These are phyloP conservation scores for Sycobia sp. DNA, from an alignment of 1,140 invertebrate species.

Conservation along the genomic window DNA sequence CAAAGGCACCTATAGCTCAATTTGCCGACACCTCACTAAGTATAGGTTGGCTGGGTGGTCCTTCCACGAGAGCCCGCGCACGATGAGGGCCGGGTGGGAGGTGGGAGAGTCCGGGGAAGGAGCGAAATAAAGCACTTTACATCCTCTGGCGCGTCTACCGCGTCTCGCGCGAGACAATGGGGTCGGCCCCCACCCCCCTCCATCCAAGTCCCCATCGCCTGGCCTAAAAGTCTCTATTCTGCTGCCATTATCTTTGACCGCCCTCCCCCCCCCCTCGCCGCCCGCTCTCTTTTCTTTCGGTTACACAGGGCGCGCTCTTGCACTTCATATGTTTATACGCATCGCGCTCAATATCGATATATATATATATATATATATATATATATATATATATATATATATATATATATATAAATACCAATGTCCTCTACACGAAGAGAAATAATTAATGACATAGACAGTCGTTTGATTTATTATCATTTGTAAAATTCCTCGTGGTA, in stretches of 20 bases:
- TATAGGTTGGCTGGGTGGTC: constrained; percentile 64
- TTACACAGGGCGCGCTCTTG: not conserved
- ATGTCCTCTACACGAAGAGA: no score
- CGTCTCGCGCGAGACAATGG: constrained; percentile 16
- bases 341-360: no score
- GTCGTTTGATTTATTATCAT: no score
- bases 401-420: no score
- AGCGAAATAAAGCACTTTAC: constrained; percentile 13
- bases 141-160: constrained; percentile 17
- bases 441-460: no score
- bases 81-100: not conserved
- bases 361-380: no score
- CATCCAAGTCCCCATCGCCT: not conserved
- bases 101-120: no score
- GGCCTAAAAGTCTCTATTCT: constrained; percentile 30
- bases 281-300: not conserved
- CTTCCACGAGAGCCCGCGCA: constrained; percentile 34
- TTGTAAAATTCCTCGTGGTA: no score
- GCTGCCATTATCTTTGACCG: constrained; percentile 12
- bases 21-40: constrained; percentile 64
- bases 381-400: no score
- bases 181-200: no score
- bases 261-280: not conserved
- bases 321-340: no score
- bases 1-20: constrained; percentile 62